phyloP scores from a whole-genome alignment of 2,888 invertebrate species.

The Clepsis dumicolana region DNA sequence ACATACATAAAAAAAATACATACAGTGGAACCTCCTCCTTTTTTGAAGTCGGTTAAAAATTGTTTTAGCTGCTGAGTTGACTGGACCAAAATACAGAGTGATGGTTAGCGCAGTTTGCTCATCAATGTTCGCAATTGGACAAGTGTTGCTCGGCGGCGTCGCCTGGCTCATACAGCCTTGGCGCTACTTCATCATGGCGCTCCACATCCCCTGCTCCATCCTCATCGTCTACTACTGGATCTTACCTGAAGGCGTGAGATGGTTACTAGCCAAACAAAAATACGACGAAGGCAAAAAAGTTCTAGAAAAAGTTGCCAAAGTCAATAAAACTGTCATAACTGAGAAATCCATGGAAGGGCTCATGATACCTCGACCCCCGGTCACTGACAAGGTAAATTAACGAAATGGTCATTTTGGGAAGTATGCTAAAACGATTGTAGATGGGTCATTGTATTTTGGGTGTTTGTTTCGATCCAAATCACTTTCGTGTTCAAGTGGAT shows the following conservation, averaged over 20 bases:
- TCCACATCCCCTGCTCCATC: conserved; percentile 89
- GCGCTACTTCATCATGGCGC: conserved; percentile 87
- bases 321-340: conserved; percentile 86
- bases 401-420: neutral
- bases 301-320: conserved; percentile 86
- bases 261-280: conserved; percentile 90
- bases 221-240: conserved; percentile 89
- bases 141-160: conserved; percentile 87
- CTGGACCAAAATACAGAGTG: conserved; percentile 90
- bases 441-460: neutral
- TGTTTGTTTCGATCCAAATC: too few species aligned
- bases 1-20: too few species aligned
- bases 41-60: too few species aligned
- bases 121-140: conserved; percentile 90
- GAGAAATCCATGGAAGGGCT: conserved; percentile 80
- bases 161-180: conserved; percentile 90
- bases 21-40: too few species aligned
- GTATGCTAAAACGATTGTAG: too few species aligned
- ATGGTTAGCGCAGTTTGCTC: conserved; percentile 89
- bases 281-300: conserved; percentile 87
- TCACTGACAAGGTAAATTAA: conserved; percentile 2
- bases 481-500: too few species aligned
- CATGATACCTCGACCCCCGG: conserved; percentile 56
- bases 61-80: conserved; percentile 90
- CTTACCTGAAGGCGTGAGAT: conserved; percentile 89